Evolutionary conservation across 1,140 invertebrate species (phyloP).

Genomic region (Caenorhabditis latens): DNA sequence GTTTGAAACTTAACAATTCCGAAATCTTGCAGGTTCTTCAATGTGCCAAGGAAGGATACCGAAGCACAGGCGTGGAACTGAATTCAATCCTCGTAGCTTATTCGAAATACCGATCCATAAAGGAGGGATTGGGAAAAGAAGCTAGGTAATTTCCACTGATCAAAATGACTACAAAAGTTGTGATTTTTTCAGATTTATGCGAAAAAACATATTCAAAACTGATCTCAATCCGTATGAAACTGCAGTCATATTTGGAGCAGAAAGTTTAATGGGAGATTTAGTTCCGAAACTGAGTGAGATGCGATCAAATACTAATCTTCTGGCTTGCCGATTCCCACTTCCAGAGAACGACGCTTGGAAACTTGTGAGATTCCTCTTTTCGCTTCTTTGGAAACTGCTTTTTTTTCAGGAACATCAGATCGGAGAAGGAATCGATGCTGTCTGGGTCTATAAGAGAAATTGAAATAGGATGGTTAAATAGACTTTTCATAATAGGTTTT

Average conservation of each 20-base stretch:
- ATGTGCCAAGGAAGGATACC: conserved; percentile 70
- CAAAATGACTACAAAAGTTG: background rate
- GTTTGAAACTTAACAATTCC: too few species aligned
- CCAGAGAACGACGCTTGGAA: conserved; percentile 65
- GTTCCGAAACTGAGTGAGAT: conserved; percentile 73
- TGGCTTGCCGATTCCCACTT: conserved; percentile 74
- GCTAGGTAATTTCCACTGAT: background rate
- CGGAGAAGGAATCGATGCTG: conserved; percentile 75
- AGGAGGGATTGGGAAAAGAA: conserved; percentile 57
- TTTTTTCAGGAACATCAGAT: conserved; percentile 67
- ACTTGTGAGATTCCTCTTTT: background rate
- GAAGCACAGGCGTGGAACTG: conserved; percentile 71
- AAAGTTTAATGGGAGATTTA: conserved; percentile 71
- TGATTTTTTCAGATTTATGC: conserved; percentile 61
- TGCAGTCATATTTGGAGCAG: conserved; percentile 75
- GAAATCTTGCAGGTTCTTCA: conserved; percentile 70
- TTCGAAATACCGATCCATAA: conserved; percentile 67
- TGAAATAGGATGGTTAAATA: background rate
- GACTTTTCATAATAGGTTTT: conserved; percentile 14
- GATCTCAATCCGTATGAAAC: conserved; percentile 70
- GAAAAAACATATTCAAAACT: conserved; percentile 73
- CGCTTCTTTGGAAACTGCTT: conserved; percentile 36
- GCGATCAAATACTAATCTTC: conserved; percentile 66
- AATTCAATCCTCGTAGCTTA: conserved; percentile 73
- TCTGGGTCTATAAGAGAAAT: conserved; percentile 71